Percentiles rank a stretch among this genome's conserved stretches.
Conservation (phyloP, 2,888 invertebrate species). For the Andrena haemorrhoa region DNA sequence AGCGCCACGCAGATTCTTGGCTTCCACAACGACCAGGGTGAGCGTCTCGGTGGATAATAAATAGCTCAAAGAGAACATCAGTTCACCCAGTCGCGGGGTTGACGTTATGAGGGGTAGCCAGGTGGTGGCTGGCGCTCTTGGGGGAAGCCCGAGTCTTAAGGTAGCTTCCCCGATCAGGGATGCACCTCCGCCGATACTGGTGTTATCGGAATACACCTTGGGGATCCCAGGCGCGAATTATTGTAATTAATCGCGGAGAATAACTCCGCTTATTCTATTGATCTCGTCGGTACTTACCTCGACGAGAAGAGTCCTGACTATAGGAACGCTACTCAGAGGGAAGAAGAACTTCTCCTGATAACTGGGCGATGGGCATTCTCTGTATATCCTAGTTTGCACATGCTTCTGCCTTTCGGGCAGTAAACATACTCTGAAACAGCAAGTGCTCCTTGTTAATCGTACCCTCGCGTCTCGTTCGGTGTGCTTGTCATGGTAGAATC, state of each 20-base stretch:
- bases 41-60: slow-evolving; percentile 93
- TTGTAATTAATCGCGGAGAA: not conserved
- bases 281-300: slow-evolving; percentile 71
- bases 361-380: slow-evolving; percentile 89
- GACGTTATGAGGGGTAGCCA: slow-evolving; percentile 92
- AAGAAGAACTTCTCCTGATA: slow-evolving; percentile 92
- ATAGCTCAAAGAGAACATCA: slow-evolving; percentile 93
- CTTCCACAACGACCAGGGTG: slow-evolving; percentile 92
- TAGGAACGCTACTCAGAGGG: slow-evolving; percentile 81
- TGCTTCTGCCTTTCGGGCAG: slow-evolving; percentile 90
- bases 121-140: slow-evolving; percentile 90
- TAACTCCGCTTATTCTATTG: not conserved
- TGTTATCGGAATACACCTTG: slow-evolving; percentile 80
- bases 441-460: not conserved
- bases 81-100: slow-evolving; percentile 89
- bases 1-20: slow-evolving; percentile 89
- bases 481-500: not conserved
- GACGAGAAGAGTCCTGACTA: slow-evolving; percentile 79
- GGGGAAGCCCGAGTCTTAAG: slow-evolving; percentile 79
- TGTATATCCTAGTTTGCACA: slow-evolving; percentile 90
- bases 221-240: not conserved
- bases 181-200: slow-evolving; percentile 72
- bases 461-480: not conserved
- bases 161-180: slow-evolving; percentile 80
- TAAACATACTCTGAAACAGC: slow-evolving; percentile 87